Evolutionary conservation across 2,797 vertebrate species (phyloP).

Genomic region (Rhabdomys pumilio): DNA sequence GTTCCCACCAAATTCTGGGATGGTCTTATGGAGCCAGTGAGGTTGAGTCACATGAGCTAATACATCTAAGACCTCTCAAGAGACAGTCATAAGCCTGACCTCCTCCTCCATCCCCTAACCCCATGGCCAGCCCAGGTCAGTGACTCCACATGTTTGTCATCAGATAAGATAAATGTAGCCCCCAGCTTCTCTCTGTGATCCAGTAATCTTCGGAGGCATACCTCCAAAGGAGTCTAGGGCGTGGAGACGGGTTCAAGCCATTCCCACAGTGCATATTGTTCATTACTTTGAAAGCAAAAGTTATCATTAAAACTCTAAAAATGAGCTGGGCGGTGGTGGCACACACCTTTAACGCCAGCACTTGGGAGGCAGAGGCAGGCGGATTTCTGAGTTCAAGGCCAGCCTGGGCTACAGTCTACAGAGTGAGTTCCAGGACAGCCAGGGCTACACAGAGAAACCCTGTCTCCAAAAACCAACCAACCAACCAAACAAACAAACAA

Average conservation of each 20-base stretch:
- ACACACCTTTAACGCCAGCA: too few relatives aligned
- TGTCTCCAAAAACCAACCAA: too few relatives aligned
- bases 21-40: background rate
- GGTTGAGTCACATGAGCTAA: background rate
- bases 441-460: too few relatives aligned
- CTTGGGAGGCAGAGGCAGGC: too few relatives aligned
- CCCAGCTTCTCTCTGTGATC: background rate
- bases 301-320: background rate
- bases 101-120: background rate
- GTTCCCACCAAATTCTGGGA: background rate
- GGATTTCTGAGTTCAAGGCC: too few relatives aligned
- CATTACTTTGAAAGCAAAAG: constrained; percentile 36
- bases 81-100: background rate
- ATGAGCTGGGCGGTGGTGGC: too few relatives aligned
- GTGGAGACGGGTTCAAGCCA: background rate
- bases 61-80: background rate
- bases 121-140: background rate
- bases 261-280: constrained; percentile 17
- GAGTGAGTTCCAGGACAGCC: too few relatives aligned
- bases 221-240: background rate
- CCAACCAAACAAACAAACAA: too few relatives aligned
- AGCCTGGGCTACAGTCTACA: too few relatives aligned
- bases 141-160: background rate
- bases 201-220: background rate
- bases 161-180: background rate